Evolutionary conservation across 2,797 vertebrate genomes (phyloP).

Genomic region (Gastrophryne carolinensis): DNA sequence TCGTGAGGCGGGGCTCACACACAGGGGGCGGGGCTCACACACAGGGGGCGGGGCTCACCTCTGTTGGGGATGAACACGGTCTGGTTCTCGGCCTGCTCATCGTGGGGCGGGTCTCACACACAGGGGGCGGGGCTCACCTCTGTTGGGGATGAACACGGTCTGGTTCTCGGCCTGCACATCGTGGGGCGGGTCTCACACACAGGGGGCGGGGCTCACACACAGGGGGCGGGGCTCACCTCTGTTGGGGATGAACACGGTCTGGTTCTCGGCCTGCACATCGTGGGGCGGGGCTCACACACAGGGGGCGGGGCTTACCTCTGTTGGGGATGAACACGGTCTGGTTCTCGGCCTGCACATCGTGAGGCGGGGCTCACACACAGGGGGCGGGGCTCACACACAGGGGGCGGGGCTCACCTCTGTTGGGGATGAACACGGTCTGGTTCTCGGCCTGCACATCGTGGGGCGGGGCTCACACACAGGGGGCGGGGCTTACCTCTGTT

Average conservation of each 20-base stretch:
- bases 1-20: conserved; percentile 92
- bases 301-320: conserved; percentile 77
- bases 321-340: conserved; percentile 96
- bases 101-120: conserved; percentile 73
- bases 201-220: neutral
- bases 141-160: conserved; percentile 93
- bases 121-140: conserved; percentile 75
- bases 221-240: conserved; percentile 76
- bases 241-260: conserved; percentile 95
- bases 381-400: neutral
- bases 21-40: neutral
- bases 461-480: conserved; percentile 59
- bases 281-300: conserved; percentile 68
- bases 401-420: conserved; percentile 79
- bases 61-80: conserved; percentile 95
- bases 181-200: too few relatives aligned
- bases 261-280: conserved; percentile 92
- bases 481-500: conserved; percentile 82
- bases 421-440: conserved; percentile 94
- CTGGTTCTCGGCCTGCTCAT: conserved; percentile 93
- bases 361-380: too few relatives aligned
- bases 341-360: conserved; percentile 92
- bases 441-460: conserved; percentile 95
- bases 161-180: conserved; percentile 94
- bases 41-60: conserved; percentile 71